Conservation (phyloP, 64 coral and sea anemone species). For the Cladopsammia gracilis region DNA sequence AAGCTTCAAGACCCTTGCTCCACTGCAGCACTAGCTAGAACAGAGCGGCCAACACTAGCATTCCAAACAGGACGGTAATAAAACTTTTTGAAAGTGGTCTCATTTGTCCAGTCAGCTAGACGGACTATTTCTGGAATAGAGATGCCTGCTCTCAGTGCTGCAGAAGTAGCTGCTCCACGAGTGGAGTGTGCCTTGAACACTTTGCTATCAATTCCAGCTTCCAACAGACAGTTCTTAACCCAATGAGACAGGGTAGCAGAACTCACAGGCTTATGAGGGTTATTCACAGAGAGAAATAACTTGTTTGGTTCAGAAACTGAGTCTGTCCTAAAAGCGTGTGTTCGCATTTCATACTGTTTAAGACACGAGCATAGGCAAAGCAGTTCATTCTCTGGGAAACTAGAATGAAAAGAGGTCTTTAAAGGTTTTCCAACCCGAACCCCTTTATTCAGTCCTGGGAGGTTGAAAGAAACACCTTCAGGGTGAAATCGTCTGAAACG, state of each 20-base stretch:
- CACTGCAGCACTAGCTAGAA: neutral
- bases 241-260: conserved; percentile 39
- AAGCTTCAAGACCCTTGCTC: conserved; percentile 26
- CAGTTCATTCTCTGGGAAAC: conserved; percentile 37
- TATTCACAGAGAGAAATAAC: conserved; percentile 44
- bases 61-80: conserved; percentile 32
- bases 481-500: conserved; percentile 31
- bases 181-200: conserved; percentile 48
- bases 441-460: conserved; percentile 37
- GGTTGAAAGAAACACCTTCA: conserved; percentile 59
- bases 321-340: neutral
- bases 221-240: neutral
- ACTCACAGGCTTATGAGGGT: conserved; percentile 50
- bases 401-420: conserved; percentile 61
- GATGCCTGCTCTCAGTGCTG: conserved; percentile 26
- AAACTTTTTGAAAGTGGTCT: conserved; percentile 44
- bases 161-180: conserved; percentile 16
- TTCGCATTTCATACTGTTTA: conserved; percentile 34
- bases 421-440: conserved; percentile 22
- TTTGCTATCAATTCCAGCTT: conserved; percentile 18
- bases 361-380: conserved; percentile 19
- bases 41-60: neutral
- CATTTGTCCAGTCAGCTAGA: conserved; percentile 36
- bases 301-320: conserved; percentile 13
- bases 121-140: neutral